Evolutionary conservation across 2,113 vertebrate species (phyloP).

Genomic region (Phoxinus phoxinus): DNA sequence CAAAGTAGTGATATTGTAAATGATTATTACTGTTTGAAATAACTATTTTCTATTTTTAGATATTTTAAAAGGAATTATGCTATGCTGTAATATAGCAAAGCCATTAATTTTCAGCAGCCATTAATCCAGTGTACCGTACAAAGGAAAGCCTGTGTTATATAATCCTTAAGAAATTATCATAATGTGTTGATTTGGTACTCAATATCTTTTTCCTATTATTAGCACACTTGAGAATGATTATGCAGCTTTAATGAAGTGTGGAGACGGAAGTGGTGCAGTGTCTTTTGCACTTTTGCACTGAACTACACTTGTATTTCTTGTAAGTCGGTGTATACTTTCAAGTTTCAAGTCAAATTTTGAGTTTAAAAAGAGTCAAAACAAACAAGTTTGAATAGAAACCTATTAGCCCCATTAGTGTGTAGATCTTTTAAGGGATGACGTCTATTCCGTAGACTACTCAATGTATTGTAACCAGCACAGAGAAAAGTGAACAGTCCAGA

Average conservation of each 20-base stretch:
- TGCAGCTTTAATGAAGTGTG: background rate
- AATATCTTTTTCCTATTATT: background rate
- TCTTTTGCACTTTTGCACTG: background rate
- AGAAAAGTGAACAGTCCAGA: background rate
- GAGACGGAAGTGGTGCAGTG: background rate
- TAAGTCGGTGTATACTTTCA: background rate
- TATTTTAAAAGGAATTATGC: too few species aligned
- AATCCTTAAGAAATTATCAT: background rate
- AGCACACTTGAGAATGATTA: background rate
- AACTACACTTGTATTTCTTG: background rate
- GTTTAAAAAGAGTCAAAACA: background rate
- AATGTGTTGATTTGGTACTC: background rate
- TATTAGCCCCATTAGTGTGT: background rate
- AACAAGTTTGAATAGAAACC: background rate
- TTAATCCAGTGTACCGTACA: background rate
- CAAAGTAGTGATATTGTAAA: background rate
- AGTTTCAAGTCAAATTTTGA: background rate
- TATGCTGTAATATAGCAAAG: too few species aligned
- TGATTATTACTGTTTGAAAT: background rate
- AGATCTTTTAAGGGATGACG: background rate
- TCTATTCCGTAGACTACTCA: background rate
- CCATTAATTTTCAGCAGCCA: background rate
- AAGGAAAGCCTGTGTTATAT: background rate
- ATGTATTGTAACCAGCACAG: background rate
- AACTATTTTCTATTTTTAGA: too few species aligned